Conservation (phyloP, 1,140 invertebrate species). For the Zaprionus gabonicus region DNA sequence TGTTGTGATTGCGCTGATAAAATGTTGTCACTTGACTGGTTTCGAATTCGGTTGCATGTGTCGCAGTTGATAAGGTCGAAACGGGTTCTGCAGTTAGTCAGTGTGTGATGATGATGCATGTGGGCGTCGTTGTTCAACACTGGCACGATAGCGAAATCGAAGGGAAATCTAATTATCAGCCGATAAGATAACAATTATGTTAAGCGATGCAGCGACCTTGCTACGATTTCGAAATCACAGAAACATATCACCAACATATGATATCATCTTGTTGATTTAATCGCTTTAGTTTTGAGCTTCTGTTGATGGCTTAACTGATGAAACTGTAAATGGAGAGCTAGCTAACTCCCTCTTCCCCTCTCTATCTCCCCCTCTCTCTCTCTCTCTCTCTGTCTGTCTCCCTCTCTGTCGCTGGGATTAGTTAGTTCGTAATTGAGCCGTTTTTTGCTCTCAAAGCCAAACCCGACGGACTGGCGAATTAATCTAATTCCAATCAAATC, state of each 20-base stretch:
- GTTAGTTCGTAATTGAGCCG: neutral
- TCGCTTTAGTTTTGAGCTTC: neutral
- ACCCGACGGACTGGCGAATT: constrained; percentile 9
- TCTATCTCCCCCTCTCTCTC: no score
- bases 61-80: constrained; percentile 42
- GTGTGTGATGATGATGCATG: neutral
- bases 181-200: constrained; percentile 41
- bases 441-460: neutral
- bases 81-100: constrained; percentile 30
- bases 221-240: neutral
- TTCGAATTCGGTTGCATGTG: constrained; percentile 47
- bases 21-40: constrained; percentile 75
- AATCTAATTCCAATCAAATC: constrained; percentile 39
- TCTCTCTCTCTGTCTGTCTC: no score
- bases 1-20: constrained; percentile 51
- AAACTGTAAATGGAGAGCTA: neutral
- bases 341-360: no score
- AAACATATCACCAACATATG: neutral
- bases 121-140: constrained; percentile 40
- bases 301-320: neutral
- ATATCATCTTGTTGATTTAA: neutral
- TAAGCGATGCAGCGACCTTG: constrained; percentile 21
- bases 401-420: neutral
- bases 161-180: constrained; percentile 24
- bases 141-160: constrained; percentile 34